These are phyloP conservation scores for Grapholita molesta DNA, from an alignment of 1,140 invertebrate species.

Conservation along the genomic window DNA sequence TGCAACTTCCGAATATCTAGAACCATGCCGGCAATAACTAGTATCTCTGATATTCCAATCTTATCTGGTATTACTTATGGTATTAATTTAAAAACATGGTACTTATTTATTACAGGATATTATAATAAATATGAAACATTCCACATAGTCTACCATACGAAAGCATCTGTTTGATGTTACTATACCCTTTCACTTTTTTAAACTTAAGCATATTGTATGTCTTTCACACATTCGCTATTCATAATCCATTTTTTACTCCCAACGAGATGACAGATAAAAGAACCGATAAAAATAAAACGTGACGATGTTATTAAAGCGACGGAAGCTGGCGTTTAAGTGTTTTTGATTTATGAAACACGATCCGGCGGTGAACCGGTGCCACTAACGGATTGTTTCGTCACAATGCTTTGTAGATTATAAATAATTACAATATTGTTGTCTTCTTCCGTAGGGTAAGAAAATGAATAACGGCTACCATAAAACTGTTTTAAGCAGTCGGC, in stretches of 20 bases:
- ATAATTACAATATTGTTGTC: not conserved
- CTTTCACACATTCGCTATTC: not conserved
- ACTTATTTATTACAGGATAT: no score
- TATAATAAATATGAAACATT: slow-evolving; percentile 26
- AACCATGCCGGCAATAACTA: no score
- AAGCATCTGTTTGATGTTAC: not conserved
- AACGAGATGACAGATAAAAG: slow-evolving; percentile 13
- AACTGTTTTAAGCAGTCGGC: not conserved
- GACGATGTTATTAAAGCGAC: slow-evolving; percentile 14
- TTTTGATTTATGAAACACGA: slow-evolving; percentile 16
- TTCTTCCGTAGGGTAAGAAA: not conserved
- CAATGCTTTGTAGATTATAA: slow-evolving; percentile 9
- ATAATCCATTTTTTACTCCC: slow-evolving; percentile 7
- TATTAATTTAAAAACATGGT: no score
- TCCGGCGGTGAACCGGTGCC: not conserved
- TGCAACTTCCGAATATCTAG: not conserved
- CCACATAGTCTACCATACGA: not conserved
- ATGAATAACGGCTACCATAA: not conserved
- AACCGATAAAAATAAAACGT: slow-evolving; percentile 10
- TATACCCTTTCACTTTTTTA: not conserved
- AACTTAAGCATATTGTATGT: not conserved
- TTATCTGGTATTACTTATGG: no score
- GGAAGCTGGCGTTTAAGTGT: slow-evolving; percentile 14
- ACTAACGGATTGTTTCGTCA: slow-evolving; percentile 4
- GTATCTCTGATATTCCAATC: no score